A percentile compares a stretch with the other conserved stretches of the same genome.
Evolutionary conservation across 2,113 vertebrate genomes (phyloP).

Genomic region (Burhinus bistriatus): DNA sequence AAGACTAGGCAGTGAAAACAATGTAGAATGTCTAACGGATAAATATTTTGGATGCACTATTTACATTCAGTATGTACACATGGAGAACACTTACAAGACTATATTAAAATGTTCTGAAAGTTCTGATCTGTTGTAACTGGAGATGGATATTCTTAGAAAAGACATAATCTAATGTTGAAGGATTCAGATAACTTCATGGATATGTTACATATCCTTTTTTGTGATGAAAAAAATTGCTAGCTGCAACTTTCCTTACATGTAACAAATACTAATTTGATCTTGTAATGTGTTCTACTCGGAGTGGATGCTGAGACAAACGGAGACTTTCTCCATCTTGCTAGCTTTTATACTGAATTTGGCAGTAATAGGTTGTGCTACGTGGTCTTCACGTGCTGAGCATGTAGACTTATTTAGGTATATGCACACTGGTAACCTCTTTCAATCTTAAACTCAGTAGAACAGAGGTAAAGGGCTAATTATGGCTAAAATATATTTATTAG

Average conservation of each 20-base stretch:
- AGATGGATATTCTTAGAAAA: background rate
- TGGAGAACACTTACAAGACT: conserved; percentile 48
- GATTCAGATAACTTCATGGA: background rate
- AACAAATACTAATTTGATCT: background rate
- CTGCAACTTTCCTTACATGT: background rate
- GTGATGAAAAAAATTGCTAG: background rate
- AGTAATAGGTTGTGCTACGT: conserved; percentile 28
- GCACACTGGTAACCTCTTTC: conserved; percentile 62
- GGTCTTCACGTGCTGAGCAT: conserved; percentile 54
- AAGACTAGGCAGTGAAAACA: conserved; percentile 50
- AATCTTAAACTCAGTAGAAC: conserved; percentile 52
- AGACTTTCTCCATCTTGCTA: background rate
- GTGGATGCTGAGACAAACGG: conserved; percentile 9
- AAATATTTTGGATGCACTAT: conserved; percentile 37
- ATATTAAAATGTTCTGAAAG: conserved; percentile 27
- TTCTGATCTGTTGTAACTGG: conserved; percentile 1
- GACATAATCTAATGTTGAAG: background rate
- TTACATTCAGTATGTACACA: conserved; percentile 14
- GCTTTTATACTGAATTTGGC: conserved; percentile 37
- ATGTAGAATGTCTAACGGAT: background rate
- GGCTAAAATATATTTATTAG: conserved; percentile 60
- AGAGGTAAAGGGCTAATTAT: conserved; percentile 67
- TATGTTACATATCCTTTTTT: background rate
- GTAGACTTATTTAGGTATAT: conserved; percentile 50
- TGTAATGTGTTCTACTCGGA: conserved; percentile 16